These are phyloP conservation scores for Mola mola DNA, from an alignment of 2,113 vertebrate genomes.

Conservation along the genomic window DNA sequence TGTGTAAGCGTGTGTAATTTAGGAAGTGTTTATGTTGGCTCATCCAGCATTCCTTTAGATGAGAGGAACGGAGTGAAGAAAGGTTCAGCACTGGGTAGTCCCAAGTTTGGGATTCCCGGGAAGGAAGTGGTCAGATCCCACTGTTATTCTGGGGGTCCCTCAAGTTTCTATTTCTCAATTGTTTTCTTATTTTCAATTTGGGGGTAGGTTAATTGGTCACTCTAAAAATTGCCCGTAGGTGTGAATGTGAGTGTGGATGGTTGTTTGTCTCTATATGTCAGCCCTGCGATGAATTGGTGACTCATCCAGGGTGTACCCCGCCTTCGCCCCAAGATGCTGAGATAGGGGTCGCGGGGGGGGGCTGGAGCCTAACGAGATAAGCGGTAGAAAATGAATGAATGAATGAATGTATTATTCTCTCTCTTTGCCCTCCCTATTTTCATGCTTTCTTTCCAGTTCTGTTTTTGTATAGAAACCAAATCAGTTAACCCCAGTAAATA, in stretches of 20 bases:
- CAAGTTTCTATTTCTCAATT: conserved; percentile 48
- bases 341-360: too few species aligned
- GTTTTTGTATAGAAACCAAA: conserved; percentile 39
- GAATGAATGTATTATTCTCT: conserved; percentile 17
- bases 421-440: conserved; percentile 34
- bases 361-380: too few species aligned
- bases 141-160: conserved; percentile 77
- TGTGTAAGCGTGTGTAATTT: conserved; percentile 47
- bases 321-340: too few species aligned
- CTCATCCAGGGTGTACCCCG: too few species aligned
- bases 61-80: conserved; percentile 43
- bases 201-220: too few species aligned
- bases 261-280: too few species aligned
- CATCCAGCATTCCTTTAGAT: conserved; percentile 56
- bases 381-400: too few species aligned
- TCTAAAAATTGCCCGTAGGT: too few species aligned
- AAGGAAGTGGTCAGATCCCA: conserved; percentile 78
- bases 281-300: too few species aligned
- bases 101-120: conserved; percentile 78
- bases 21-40: conserved; percentile 76
- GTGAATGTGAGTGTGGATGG: too few species aligned
- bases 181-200: conserved; percentile 47
- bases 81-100: conserved; percentile 62
- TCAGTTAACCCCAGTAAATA: conserved; percentile 46
- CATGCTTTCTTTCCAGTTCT: conserved; percentile 29